Percentiles rank a stretch among this genome's conserved stretches.
phyloP scores from a whole-genome alignment of 2,888 invertebrate genomes.

The Hirtodrosophila duncani region DNA sequence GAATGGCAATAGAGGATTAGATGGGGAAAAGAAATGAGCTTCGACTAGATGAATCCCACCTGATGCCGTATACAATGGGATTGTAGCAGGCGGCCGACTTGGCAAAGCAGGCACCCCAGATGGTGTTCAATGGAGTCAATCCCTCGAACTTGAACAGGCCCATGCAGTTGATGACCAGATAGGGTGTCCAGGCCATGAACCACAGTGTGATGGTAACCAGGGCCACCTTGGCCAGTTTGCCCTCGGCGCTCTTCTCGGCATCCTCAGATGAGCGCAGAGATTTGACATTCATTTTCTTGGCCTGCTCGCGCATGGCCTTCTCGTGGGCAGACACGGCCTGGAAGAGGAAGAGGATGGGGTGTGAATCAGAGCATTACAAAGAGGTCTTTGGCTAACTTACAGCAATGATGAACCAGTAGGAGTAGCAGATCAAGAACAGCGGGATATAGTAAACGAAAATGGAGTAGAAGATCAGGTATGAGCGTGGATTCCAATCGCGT shows the following conservation, averaged over 20 bases:
- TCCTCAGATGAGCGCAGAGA: slow-evolving; percentile 89
- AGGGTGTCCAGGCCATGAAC: slow-evolving; percentile 96
- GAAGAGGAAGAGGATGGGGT: not conserved
- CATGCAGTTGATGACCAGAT: slow-evolving; percentile 88
- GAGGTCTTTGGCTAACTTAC: slow-evolving; percentile 77
- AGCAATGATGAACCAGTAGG: slow-evolving; percentile 92
- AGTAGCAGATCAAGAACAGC: slow-evolving; percentile 88
- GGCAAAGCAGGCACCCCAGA: slow-evolving; percentile 94
- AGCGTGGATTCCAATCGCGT: slow-evolving; percentile 86
- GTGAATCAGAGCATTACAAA: not conserved
- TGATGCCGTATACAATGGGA: slow-evolving; percentile 94
- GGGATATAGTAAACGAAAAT: slow-evolving; percentile 88
- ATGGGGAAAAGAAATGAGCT: not conserved
- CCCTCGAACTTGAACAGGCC: slow-evolving; percentile 87
- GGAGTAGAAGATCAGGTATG: slow-evolving; percentile 89
- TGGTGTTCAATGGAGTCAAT: slow-evolving; percentile 88
- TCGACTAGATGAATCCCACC: slow-evolving; percentile 79
- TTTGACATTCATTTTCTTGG: slow-evolving; percentile 95
- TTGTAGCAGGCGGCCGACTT: slow-evolving; percentile 95
- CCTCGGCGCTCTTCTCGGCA: slow-evolving; percentile 89
- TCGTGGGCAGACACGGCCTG: slow-evolving; percentile 81
- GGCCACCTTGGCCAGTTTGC: slow-evolving; percentile 93
- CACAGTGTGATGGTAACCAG: slow-evolving; percentile 93
- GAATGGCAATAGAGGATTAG: too few relatives aligned
- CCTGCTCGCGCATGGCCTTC: slow-evolving; percentile 91